Conservation (phyloP, 1,140 invertebrate species). For the Lineus longissimus region DNA sequence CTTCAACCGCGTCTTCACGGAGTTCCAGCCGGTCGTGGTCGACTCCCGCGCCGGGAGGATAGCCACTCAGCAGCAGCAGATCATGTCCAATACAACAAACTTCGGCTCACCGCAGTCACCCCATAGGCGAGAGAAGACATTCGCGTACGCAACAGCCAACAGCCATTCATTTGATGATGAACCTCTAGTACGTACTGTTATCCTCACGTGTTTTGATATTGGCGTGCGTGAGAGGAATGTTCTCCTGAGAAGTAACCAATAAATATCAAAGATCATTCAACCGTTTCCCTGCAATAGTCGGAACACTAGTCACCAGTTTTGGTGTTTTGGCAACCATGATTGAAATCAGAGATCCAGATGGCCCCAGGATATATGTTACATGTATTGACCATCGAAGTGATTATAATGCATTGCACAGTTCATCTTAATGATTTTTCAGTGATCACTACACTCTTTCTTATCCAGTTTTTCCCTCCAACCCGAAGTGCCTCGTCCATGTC, state of each 20-base stretch:
- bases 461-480: slow-evolving; percentile 23
- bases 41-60: slow-evolving; percentile 33
- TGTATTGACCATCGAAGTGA: too few relatives aligned
- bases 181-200: not conserved
- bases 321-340: too few relatives aligned
- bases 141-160: slow-evolving; percentile 28
- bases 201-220: not conserved
- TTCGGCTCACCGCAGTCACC: slow-evolving; percentile 7
- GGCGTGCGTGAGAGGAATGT: too few relatives aligned
- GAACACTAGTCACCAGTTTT: too few relatives aligned
- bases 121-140: slow-evolving; percentile 24
- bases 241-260: too few relatives aligned
- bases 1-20: slow-evolving; percentile 50
- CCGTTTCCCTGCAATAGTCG: too few relatives aligned
- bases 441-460: slow-evolving; percentile 15
- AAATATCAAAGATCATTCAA: too few relatives aligned
- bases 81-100: slow-evolving; percentile 8
- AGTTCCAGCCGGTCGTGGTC: slow-evolving; percentile 36
- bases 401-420: too few relatives aligned
- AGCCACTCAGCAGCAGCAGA: slow-evolving; percentile 19
- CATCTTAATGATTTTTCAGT: too few relatives aligned
- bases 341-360: too few relatives aligned
- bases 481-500: not conserved
- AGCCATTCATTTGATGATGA: not conserved
- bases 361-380: too few relatives aligned